phyloP scores from a whole-genome alignment of 2,888 invertebrate species.

The Spicauda simplicius region DNA sequence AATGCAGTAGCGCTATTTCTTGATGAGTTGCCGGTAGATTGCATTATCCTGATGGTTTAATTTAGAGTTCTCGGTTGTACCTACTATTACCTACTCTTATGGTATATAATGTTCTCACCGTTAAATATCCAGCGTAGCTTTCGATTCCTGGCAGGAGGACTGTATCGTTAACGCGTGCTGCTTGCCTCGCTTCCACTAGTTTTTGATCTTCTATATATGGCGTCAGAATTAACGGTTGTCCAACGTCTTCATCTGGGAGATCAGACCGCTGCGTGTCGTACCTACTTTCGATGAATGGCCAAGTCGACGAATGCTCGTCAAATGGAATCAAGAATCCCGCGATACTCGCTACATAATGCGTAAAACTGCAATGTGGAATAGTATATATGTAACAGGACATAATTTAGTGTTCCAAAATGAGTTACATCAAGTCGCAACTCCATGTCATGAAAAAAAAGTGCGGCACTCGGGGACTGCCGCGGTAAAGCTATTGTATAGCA shows the following conservation, averaged over 20 bases:
- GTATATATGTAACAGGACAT: no score
- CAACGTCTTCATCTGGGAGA: slow-evolving; percentile 53
- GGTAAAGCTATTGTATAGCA: no score
- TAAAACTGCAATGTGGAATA: not conserved
- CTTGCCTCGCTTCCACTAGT: slow-evolving; percentile 75
- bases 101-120: slow-evolving; percentile 51
- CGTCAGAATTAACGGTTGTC: slow-evolving; percentile 82
- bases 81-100: no score
- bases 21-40: no score
- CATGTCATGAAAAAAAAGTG: no score
- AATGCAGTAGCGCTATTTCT: no score
- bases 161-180: slow-evolving; percentile 69
- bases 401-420: no score
- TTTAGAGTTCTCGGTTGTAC: no score
- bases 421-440: no score
- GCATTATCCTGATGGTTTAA: no score
- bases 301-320: not conserved
- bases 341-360: not conserved
- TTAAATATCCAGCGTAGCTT: slow-evolving; percentile 79
- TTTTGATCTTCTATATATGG: slow-evolving; percentile 81
- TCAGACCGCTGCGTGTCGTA: not conserved
- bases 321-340: not conserved
- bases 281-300: not conserved
- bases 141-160: slow-evolving; percentile 73
- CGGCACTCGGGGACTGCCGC: no score